Evolutionary conservation across 1,140 invertebrate genomes (phyloP).

Genomic region (Carcinoscorpius rotundicauda): DNA sequence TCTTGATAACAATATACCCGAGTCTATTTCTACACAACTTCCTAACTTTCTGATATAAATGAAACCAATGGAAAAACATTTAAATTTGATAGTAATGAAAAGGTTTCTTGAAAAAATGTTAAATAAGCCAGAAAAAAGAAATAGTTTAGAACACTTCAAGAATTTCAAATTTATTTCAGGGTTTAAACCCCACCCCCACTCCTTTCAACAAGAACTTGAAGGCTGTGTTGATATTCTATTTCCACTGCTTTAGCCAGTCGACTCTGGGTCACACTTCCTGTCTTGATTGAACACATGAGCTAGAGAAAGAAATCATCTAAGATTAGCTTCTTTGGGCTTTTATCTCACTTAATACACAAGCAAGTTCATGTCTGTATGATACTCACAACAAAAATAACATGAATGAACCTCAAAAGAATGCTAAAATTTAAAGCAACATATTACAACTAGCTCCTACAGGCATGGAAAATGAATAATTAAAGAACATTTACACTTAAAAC

Average conservation of each 20-base stretch:
- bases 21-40: too few relatives aligned
- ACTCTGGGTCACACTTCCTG: constrained; percentile 76
- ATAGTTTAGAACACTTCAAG: too few relatives aligned
- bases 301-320: constrained; percentile 34
- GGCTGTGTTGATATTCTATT: constrained; percentile 64
- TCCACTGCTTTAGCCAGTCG: constrained; percentile 84
- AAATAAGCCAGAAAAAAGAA: too few relatives aligned
- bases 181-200: constrained; percentile 71
- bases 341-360: neutral
- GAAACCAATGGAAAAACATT: too few relatives aligned
- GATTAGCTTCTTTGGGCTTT: neutral
- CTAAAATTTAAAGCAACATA: neutral
- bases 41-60: too few relatives aligned
- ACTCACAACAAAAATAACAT: neutral
- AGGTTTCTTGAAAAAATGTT: too few relatives aligned
- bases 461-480: too few relatives aligned
- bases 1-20: too few relatives aligned
- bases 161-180: too few relatives aligned
- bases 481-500: too few relatives aligned
- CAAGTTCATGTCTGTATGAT: neutral
- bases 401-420: neutral
- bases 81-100: too few relatives aligned
- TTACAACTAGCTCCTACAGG: too few relatives aligned
- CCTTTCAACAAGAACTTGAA: constrained; percentile 72
- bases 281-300: constrained; percentile 97